Evolutionary conservation across 2,888 invertebrate species (phyloP).

Genomic region (Agrotis clavis): DNA sequence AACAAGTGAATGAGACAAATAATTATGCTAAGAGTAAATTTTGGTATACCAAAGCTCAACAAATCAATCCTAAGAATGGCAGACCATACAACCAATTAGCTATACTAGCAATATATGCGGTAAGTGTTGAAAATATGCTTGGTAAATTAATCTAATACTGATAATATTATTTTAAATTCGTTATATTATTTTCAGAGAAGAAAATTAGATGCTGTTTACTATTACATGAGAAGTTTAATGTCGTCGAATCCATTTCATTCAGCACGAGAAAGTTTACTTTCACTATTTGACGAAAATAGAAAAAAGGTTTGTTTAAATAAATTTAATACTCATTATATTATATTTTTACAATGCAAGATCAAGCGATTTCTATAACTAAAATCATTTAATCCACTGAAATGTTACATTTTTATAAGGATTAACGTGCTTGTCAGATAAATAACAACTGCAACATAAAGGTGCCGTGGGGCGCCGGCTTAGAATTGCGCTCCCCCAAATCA

Average conservation of each 20-base stretch:
- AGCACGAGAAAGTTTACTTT: constrained; percentile 96
- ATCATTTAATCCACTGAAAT: neutral
- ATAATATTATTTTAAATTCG: constrained; percentile 4
- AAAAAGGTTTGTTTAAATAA: constrained; percentile 95
- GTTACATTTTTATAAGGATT: too few species aligned
- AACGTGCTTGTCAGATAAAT: too few species aligned
- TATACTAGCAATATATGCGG: constrained; percentile 95
- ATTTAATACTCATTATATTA: neutral
- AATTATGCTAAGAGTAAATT: constrained; percentile 94
- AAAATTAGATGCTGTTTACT: constrained; percentile 98
- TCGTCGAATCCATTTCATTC: constrained; percentile 98
- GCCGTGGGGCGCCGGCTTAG: too few species aligned
- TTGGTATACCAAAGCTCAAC: constrained; percentile 98
- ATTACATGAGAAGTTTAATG: constrained; percentile 98
- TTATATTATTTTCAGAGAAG: constrained; percentile 93
- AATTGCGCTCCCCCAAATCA: too few species aligned
- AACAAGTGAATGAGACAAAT: constrained; percentile 95
- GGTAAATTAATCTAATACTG: neutral
- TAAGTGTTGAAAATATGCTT: constrained; percentile 84
- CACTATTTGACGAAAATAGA: constrained; percentile 97
- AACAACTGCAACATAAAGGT: too few species aligned
- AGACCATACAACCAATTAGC: constrained; percentile 98
- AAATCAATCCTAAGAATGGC: constrained; percentile 98
- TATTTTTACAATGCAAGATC: neutral
- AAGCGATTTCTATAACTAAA: neutral